Conservation (phyloP, 2,888 invertebrate genomes). For the Pollenia angustigena region DNA sequence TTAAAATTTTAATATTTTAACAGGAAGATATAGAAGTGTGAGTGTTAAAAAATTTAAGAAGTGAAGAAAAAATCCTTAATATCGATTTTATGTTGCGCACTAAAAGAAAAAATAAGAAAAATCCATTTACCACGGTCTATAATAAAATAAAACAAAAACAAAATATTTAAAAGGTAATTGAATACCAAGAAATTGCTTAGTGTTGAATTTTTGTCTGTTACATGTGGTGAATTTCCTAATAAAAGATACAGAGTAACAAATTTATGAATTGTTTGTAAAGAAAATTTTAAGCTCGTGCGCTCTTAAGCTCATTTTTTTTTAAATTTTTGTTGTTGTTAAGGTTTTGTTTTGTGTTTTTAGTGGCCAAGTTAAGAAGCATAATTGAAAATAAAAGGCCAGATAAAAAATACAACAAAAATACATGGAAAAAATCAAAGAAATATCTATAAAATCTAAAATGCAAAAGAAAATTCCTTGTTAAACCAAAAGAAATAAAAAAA, state of each 20-base stretch:
- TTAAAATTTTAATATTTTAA: constrained; percentile 72
- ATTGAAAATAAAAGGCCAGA: constrained; percentile 53
- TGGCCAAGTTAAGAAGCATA: constrained; percentile 69
- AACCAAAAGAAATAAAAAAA: neutral
- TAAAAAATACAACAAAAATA: constrained; percentile 19
- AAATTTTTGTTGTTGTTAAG: constrained; percentile 31
- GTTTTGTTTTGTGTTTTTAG: constrained; percentile 16
- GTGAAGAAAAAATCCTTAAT: constrained; percentile 74
- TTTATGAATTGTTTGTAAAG: neutral
- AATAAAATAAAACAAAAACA: constrained; percentile 18
- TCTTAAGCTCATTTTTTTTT: constrained; percentile 33
- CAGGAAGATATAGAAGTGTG: constrained; percentile 48
- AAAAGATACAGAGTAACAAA: constrained; percentile 6
- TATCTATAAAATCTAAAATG: constrained; percentile 20
- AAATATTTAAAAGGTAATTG: constrained; percentile 58
- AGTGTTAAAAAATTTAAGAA: constrained; percentile 31
- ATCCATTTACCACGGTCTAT: constrained; percentile 34
- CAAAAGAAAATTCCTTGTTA: constrained; percentile 48
- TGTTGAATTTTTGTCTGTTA: constrained; percentile 42
- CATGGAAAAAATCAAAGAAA: constrained; percentile 33
- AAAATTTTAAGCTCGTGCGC: constrained; percentile 36
- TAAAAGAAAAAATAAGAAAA: constrained; percentile 51
- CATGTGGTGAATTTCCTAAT: constrained; percentile 33
- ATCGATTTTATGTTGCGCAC: constrained; percentile 74
- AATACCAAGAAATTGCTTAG: constrained; percentile 14